Percentiles rank a stretch among this genome's conserved stretches.
Conservation (phyloP, 2,888 invertebrate genomes). For the Ametastegia equiseti region DNA sequence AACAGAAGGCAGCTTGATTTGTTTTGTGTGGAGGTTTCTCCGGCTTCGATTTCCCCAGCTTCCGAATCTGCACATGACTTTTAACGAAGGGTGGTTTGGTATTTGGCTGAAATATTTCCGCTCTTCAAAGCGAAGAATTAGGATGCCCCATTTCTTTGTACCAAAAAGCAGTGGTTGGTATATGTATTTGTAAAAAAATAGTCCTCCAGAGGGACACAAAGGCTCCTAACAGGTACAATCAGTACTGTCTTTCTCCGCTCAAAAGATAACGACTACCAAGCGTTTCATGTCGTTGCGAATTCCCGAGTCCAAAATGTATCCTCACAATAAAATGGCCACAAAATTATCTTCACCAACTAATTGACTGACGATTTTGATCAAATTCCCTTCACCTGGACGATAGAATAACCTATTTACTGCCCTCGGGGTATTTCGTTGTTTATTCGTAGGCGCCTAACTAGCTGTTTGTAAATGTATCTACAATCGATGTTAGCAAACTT, state of each 20-base stretch:
- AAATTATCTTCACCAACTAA: too few species aligned
- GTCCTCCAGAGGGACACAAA: constrained; percentile 1
- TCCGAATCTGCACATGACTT: background rate
- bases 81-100: constrained; percentile 1
- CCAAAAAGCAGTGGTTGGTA: background rate
- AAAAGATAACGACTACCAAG: background rate
- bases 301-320: background rate
- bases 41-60: background rate
- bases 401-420: background rate
- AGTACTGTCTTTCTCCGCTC: background rate
- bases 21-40: background rate
- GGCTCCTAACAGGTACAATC: constrained; percentile 1
- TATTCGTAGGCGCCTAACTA: background rate
- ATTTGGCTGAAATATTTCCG: background rate
- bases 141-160: background rate
- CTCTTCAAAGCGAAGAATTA: background rate
- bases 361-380: background rate
- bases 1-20: background rate
- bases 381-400: background rate
- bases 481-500: background rate
- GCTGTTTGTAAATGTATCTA: background rate
- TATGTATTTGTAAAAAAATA: background rate
- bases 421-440: background rate
- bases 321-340: background rate
- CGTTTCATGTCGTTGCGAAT: background rate